phyloP scores from a whole-genome alignment of 2,888 invertebrate genomes.

The Drosophila niveifrons region DNA sequence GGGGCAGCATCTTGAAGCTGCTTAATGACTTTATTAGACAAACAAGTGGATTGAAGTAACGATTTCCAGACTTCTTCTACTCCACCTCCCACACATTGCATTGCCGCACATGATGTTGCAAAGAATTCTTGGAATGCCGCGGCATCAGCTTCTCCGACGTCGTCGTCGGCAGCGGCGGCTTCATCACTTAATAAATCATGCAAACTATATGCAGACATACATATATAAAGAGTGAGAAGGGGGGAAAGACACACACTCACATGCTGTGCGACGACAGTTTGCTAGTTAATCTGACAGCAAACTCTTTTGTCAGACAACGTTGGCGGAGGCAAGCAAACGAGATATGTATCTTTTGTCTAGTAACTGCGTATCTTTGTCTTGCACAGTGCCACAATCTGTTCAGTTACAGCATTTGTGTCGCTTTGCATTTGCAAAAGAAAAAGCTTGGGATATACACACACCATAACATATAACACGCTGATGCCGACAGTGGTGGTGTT shows the following conservation, averaged over 20 bases:
- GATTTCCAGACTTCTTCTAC: neutral
- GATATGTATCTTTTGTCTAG: slow-evolving; percentile 60
- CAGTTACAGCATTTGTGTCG: slow-evolving; percentile 48
- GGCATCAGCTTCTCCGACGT: slow-evolving; percentile 54
- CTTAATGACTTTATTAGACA: slow-evolving; percentile 69
- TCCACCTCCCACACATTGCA: no score
- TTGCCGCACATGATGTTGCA: slow-evolving; percentile 55
- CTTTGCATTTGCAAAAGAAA: slow-evolving; percentile 35
- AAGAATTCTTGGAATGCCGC: slow-evolving; percentile 71
- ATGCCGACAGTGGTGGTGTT: slow-evolving; percentile 57
- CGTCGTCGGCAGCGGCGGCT: slow-evolving; percentile 38
- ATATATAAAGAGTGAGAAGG: neutral
- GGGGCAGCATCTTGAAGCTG: slow-evolving; percentile 31
- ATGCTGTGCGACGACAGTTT: slow-evolving; percentile 49
- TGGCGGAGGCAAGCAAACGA: slow-evolving; percentile 43
- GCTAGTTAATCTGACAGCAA: slow-evolving; percentile 75
- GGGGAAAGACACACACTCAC: neutral
- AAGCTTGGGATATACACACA: slow-evolving; percentile 48
- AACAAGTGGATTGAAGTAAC: slow-evolving; percentile 32
- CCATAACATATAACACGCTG: slow-evolving; percentile 6
- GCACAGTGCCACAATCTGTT: slow-evolving; percentile 23
- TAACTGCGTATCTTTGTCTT: slow-evolving; percentile 53
- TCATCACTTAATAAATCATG: slow-evolving; percentile 76
- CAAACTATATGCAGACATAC: slow-evolving; percentile 6
- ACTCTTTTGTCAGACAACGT: slow-evolving; percentile 67